Base-by-base conservation (phyloP, 2,888 invertebrate species). In the Siphlonurus alternatus region DNA sequence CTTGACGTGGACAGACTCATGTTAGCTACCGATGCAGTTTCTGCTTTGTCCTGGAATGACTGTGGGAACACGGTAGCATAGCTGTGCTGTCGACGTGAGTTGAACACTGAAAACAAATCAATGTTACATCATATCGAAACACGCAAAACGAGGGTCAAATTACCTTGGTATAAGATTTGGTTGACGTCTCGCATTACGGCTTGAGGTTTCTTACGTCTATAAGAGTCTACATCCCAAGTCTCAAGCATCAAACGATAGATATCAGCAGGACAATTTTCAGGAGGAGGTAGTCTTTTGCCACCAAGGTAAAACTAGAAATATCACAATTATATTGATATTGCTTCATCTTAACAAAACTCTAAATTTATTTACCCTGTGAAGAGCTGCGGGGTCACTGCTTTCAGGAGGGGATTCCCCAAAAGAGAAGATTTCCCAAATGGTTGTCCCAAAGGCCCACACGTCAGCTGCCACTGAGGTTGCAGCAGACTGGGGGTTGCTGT, bases 391-490 rank as follows among this genome's bases (percentile, higher is more conserved):
- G 60, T 75, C 72, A 59, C 69, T 68, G 63, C 73, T 71, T 2
- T 69, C 67, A 2, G 73, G 73, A 59, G 81, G 78, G 60, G 74
- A 70, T 19, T 73, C 79, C 1, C 93, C 94, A 69, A 83, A 86
- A 0, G 88, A 86, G 76, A 94, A 95, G 69, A 95, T 88, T 76
- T 95, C 91, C 91, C 93, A 95, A 20, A 94, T 74, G 0, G 93
- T 93, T 2, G 94, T 95, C 0, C 89, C 92, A 72, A 90, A 87
- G 2, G 95, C 92, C 91, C 93, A 96, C 23, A 93, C 84, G 72
- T 95, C 95, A 15, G 90, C 88, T 63, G 84, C 80, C 0, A 82
- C 80, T 22, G 86, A 87, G 10, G 79, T 77, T 72, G 83, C 83
- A 18, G 87, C 88, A 69, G 80, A 76, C 71, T 82, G 82, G 71